phyloP scores from a whole-genome alignment of 2,888 invertebrate genomes.

The Lasioglossum leucozonium region DNA sequence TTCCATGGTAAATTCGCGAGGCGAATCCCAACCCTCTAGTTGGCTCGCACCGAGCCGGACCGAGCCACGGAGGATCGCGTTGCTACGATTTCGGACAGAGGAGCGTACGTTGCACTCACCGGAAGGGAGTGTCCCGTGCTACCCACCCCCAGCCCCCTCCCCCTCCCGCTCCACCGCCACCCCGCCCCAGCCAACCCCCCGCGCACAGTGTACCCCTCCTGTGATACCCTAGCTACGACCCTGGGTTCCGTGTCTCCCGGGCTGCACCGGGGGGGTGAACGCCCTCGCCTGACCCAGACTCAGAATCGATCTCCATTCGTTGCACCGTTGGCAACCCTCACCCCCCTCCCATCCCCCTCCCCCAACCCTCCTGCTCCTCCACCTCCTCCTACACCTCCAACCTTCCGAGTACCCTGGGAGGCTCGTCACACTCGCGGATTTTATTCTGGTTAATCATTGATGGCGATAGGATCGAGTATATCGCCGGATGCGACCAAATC shows the following conservation, averaged over 20 bases:
- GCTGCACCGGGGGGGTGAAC: slow-evolving; percentile 84
- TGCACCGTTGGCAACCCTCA: slow-evolving; percentile 72
- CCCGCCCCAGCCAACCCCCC: slow-evolving; percentile 27
- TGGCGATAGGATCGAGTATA: background rate
- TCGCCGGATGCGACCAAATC: background rate
- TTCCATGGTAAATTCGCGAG: slow-evolving; percentile 36
- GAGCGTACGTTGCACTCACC: slow-evolving; percentile 72
- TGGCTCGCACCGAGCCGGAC: slow-evolving; percentile 11
- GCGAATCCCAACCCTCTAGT: background rate
- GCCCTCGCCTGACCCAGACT: slow-evolving; percentile 84
- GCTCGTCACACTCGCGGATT: slow-evolving; percentile 71
- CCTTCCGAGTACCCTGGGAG: slow-evolving; percentile 41
- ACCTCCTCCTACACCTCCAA: slow-evolving; percentile 29
- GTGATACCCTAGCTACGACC: slow-evolving; percentile 81
- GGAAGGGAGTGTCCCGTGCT: slow-evolving; percentile 76
- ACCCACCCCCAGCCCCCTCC: slow-evolving; percentile 47
- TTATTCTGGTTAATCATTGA: slow-evolving; percentile 47
- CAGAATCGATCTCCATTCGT: slow-evolving; percentile 84
- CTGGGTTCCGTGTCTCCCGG: slow-evolving; percentile 83
- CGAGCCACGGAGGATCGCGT: slow-evolving; percentile 44
- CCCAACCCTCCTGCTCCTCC: slow-evolving; percentile 52
- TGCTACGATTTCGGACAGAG: slow-evolving; percentile 68
- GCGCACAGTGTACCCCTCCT: slow-evolving; percentile 60
- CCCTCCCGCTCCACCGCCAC: slow-evolving; percentile 6
- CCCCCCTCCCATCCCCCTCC: slow-evolving; percentile 45